Base-by-base conservation (phyloP, 2,113 vertebrate species). In the Megaleporinus macrocephalus region DNA sequence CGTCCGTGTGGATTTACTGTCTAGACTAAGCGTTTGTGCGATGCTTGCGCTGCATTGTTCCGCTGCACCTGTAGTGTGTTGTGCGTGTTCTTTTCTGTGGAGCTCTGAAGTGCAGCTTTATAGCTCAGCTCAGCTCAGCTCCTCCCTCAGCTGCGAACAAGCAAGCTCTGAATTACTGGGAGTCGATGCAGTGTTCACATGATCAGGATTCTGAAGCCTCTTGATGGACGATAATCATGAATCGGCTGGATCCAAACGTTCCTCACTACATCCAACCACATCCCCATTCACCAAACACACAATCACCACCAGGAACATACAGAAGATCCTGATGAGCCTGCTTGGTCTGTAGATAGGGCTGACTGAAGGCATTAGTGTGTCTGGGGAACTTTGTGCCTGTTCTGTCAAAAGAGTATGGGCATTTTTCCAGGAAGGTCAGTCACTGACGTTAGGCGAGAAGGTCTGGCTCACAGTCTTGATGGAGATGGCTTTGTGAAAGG, bases 1-100 rank as follows among this genome's bases (percentile, higher is more conserved):
- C n/a, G 82, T 87, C 88, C 3, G 68, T 76, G 85, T 88, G 83
- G 86, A 86, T 88, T 83, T 78, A 75, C 82, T 85, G 88, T 92
- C 91, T 89, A 90, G 89, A 91, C 88, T 30, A 57, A 76, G 71
- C 86, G 30, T 29, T 18, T 78, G 86, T 30, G 27, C 75, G 78
- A 76, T 83, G 81, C 75, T 65, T 68, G 73, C 76, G 73, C 18
- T 57, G 70, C 76, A 82, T 82, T 85, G 53, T 89, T 90, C 79
- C 11, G 27, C 63, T 24, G 26, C 36, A 47, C 18, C 44, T 73
- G 57, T 11, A 24, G 24, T 59, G 55, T 73, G 53, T 30, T n/a
- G 41, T 9, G 41, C 41, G 10, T 44, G 13, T 47, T 22, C 47
- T 30, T 1, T 22, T 14, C 47, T 80, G 33, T 59, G 47, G 55